phyloP scores from a whole-genome alignment of 1,140 invertebrate genomes.

The Trachymyrmex septentrionalis region DNA sequence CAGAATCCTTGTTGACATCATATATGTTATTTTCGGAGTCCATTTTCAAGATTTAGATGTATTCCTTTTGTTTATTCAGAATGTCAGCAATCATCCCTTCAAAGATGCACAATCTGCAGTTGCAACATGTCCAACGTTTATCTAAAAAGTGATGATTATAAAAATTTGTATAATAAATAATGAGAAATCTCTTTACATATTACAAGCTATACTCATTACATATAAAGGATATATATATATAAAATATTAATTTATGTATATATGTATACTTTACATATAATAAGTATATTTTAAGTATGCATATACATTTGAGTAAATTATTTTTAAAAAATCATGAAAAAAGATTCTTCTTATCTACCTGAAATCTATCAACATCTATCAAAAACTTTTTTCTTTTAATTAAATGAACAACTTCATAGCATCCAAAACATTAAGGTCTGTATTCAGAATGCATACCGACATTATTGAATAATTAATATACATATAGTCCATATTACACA shows the following conservation, averaged over 20 bases:
- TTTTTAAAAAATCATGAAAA: not conserved
- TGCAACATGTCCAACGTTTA: not conserved
- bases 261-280: no score
- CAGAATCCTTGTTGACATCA: not conserved
- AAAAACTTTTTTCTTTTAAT: not conserved
- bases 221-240: not conserved
- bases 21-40: not conserved
- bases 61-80: not conserved
- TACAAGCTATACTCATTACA: not conserved
- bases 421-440: no score
- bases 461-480: no score
- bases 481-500: no score
- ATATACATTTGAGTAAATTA: not conserved
- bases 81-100: not conserved
- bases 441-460: no score
- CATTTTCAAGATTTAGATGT: not conserved
- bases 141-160: conserved; percentile 7
- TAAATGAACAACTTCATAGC: not conserved
- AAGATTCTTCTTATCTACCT: not conserved
- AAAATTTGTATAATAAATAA: not conserved
- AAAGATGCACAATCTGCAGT: not conserved
- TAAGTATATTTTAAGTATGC: not conserved
- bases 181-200: not conserved
- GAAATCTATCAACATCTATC: not conserved
- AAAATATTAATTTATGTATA: not conserved